Conservation (phyloP, 1,140 invertebrate genomes). For the Hesperophylax magnus region DNA sequence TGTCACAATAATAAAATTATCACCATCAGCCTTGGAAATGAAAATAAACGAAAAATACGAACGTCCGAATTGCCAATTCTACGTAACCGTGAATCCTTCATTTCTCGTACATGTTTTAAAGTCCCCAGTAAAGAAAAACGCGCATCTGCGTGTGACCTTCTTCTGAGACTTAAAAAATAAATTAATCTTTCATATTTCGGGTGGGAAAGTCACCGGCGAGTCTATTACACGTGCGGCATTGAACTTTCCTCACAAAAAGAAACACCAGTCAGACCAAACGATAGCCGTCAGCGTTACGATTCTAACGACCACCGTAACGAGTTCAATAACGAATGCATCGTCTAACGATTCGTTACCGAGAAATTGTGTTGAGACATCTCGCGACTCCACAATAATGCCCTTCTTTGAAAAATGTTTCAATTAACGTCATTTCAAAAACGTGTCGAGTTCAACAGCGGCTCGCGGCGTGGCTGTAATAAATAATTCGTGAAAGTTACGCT, state of each 20-base stretch:
- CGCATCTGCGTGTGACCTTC: conserved; percentile 17
- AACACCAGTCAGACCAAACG: neutral
- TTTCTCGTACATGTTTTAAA: too few relatives aligned
- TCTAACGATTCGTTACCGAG: neutral
- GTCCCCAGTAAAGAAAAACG: too few relatives aligned
- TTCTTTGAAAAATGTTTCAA: conserved; percentile 27
- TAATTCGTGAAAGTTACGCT: conserved; percentile 11
- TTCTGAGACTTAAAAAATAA: neutral
- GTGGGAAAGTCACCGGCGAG: conserved; percentile 35
- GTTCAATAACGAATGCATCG: neutral
- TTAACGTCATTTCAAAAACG: conserved; percentile 7
- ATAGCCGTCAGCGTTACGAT: neutral
- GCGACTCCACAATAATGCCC: neutral
- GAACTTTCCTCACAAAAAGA: conserved; percentile 26
- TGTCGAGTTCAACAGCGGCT: neutral
- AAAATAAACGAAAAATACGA: too few relatives aligned
- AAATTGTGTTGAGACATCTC: neutral
- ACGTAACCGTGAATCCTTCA: too few relatives aligned
- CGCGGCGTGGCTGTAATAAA: neutral
- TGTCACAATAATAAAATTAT: too few relatives aligned
- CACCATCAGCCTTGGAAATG: too few relatives aligned
- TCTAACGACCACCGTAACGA: neutral
- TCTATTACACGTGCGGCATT: conserved; percentile 42
- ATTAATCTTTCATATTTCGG: conserved; percentile 25
- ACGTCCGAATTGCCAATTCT: too few relatives aligned